phyloP scores from a whole-genome alignment of 2,113 vertebrate species.

The Nothoprocta pentlandii region DNA sequence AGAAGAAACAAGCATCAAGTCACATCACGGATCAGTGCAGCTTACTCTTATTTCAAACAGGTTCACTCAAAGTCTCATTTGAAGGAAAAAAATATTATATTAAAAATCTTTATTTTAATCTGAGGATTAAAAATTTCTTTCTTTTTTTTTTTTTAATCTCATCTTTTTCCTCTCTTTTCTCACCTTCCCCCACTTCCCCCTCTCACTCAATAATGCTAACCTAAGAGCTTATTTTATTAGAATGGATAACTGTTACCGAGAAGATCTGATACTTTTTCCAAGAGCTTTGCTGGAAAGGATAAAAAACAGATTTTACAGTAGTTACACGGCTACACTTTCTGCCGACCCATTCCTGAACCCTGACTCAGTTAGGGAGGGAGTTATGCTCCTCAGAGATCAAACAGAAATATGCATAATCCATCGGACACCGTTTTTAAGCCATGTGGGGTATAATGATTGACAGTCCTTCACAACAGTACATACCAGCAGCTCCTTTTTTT shows the following conservation, averaged over 20 bases:
- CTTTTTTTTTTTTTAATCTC: fast-evolving
- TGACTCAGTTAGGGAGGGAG: slow-evolving; percentile 57
- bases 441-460: slow-evolving; percentile 8
- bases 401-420: slow-evolving; percentile 68
- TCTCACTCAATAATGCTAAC: neutral
- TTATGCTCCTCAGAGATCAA: slow-evolving; percentile 70
- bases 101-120: neutral
- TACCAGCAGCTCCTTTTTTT: neutral
- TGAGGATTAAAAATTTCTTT: neutral
- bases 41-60: neutral
- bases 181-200: fast-evolving
- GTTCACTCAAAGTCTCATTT: neutral
- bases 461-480: neutral
- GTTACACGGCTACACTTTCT: slow-evolving; percentile 54
- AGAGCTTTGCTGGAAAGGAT: slow-evolving; percentile 44
- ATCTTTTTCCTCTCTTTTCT: neutral
- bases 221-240: neutral
- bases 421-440: slow-evolving; percentile 58
- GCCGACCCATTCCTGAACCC: slow-evolving; percentile 68
- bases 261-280: slow-evolving; percentile 17
- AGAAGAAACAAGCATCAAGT: neutral
- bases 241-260: neutral
- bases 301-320: slow-evolving; percentile 62
- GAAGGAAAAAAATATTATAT: neutral
- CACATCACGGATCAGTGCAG: neutral